These are phyloP conservation scores for Plumapathes pennacea DNA, from an alignment of 92 coral and sea anemone genomes.

Conservation along the genomic window DNA sequence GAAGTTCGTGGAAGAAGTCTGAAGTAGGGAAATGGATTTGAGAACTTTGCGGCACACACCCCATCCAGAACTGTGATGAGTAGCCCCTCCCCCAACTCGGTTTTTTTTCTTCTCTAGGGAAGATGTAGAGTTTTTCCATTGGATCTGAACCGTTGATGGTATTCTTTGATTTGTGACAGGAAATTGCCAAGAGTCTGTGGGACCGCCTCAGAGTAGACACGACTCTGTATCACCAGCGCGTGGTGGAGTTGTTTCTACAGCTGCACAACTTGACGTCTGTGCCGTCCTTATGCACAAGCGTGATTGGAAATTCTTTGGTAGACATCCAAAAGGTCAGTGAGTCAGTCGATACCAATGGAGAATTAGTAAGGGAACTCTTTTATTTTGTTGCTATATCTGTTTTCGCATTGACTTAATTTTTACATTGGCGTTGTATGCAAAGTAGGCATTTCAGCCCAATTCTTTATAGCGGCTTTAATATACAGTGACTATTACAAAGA, in stretches of 20 bases:
- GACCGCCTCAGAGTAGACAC: constrained; percentile 47
- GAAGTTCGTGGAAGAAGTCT: too few relatives aligned
- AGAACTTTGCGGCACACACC: too few relatives aligned
- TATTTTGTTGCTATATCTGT: not conserved
- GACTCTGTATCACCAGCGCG: constrained; percentile 77
- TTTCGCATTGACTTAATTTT: not conserved
- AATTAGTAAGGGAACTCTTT: not conserved
- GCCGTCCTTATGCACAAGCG: constrained; percentile 84
- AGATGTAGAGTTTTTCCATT: not conserved
- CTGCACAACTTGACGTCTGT: constrained; percentile 88
- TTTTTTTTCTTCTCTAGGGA: too few relatives aligned
- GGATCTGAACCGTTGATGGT: not conserved
- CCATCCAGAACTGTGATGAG: too few relatives aligned
- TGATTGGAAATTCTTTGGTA: constrained; percentile 87
- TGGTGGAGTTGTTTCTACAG: constrained; percentile 90
- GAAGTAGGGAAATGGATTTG: too few relatives aligned
- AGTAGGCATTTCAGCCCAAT: too few relatives aligned
- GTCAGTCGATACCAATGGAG: not conserved
- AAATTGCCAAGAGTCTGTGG: constrained; percentile 91
- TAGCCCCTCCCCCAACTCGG: too few relatives aligned
- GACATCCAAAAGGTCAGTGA: constrained; percentile 72
- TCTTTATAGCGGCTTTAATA: too few relatives aligned
- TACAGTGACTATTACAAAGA: too few relatives aligned
- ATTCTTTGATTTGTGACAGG: constrained; percentile 23
- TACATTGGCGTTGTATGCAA: too few relatives aligned